phyloP scores from a whole-genome alignment of 2,888 invertebrate species.

The Leucania comma region DNA sequence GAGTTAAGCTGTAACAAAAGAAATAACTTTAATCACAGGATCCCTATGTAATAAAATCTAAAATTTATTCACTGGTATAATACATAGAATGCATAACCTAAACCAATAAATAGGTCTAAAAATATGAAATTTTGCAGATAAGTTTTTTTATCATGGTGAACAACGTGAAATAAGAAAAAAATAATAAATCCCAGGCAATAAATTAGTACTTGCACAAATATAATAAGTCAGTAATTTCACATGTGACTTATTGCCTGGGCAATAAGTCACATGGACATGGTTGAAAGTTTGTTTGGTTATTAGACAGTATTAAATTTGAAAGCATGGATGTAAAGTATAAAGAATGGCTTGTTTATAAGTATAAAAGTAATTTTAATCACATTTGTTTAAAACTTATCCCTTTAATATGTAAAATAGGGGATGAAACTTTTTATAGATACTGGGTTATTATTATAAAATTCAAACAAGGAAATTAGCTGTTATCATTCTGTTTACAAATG shows the following conservation, averaged over 20 bases:
- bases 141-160: neutral
- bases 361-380: too few relatives aligned
- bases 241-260: too few relatives aligned
- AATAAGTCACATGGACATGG: too few relatives aligned
- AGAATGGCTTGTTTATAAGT: neutral
- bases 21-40: neutral
- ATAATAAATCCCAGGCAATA: too few relatives aligned
- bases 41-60: neutral
- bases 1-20: conserved; percentile 93
- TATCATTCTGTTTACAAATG: neutral
- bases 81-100: neutral
- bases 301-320: neutral
- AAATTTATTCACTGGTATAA: neutral
- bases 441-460: too few relatives aligned
- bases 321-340: neutral
- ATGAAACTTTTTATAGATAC: neutral
- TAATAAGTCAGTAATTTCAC: too few relatives aligned
- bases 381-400: too few relatives aligned
- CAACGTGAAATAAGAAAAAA: too few relatives aligned
- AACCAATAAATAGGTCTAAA: neutral
- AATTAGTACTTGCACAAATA: too few relatives aligned
- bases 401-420: too few relatives aligned
- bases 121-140: neutral
- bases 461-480: neutral
- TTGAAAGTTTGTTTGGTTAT: neutral